Base-by-base conservation (phyloP, 2,888 invertebrate species). In the Acrobasis suavella region DNA sequence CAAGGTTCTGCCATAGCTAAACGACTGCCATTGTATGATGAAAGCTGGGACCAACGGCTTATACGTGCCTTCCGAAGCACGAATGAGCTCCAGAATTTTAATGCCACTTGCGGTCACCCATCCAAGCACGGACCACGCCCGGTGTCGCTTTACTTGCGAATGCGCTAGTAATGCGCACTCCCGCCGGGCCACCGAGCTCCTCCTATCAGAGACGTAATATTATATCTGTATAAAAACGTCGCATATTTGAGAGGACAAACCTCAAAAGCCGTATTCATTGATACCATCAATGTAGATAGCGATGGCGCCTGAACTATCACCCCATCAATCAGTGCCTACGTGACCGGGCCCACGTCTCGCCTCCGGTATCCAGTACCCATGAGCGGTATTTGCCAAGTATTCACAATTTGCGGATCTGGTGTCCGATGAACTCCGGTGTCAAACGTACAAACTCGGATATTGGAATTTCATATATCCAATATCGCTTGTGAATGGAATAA, bases 331-430 rank as follows among this genome's bases (percentile, higher is more conserved):
- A 3, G 56, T 17, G 63, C 54, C 17, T 65, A 65, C 65, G 65
- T 65, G 65, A 65, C 65, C n/a, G 6, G 39, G 42, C 51, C 38
- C 65, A 17, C 62, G 60, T 65, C 56, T 15, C 50, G 42, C 17
- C 16, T 37, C 38, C 55, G 22, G 56, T 32, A 42, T 56, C 38
- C 14, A 42, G 12, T 56, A 46, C n/a, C 56, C 42, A 42, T 56
- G 22, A 7, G 32, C 32, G 46, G 42, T 46, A 56, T 17, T 12
- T 22, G 14, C 12, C 22, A 17, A 17, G 9, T 10, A 52, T n/a
- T 14, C 52, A 17, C 10, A 32, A 46, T 32, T 52, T 52, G 15
- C 39, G 16, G 39, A 55, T 56, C 39, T 42, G 39, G 16, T 56
- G 42, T 56, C 39, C 56, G 17, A 12, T 56, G 42, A 42, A 22